Conservation (phyloP, 1,140 invertebrate species). For the Nebria ingens region DNA sequence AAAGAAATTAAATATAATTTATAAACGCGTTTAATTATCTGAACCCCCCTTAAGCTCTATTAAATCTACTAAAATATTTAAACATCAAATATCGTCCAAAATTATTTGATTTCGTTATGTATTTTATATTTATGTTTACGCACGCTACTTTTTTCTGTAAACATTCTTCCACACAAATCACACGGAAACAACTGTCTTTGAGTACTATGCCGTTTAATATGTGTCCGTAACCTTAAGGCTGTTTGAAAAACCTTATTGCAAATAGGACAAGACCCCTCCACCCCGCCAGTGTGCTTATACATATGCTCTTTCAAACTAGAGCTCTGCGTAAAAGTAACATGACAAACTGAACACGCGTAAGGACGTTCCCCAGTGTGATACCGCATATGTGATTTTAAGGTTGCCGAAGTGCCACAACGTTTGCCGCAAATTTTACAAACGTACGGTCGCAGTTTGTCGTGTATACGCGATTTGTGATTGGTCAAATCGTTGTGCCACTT, state of each 20-base stretch:
- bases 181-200: background rate
- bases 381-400: slow-evolving; percentile 31
- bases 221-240: background rate
- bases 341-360: slow-evolving; percentile 42
- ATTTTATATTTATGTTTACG: background rate
- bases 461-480: background rate
- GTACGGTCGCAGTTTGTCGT: background rate
- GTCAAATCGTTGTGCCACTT: background rate
- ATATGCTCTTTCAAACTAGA: background rate
- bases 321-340: slow-evolving; percentile 36
- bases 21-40: too few relatives aligned
- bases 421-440: background rate
- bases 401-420: background rate
- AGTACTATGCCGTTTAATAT: background rate
- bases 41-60: too few relatives aligned
- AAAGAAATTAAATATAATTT: too few relatives aligned
- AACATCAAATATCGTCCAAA: too few relatives aligned
- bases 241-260: background rate
- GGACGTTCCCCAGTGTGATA: slow-evolving; percentile 48
- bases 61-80: too few relatives aligned
- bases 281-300: background rate
- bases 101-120: background rate
- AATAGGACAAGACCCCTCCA: background rate
- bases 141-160: slow-evolving; percentile 1
- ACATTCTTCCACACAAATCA: background rate